A percentile compares a stretch with the other conserved stretches of the same genome.
These are phyloP conservation scores for Anarhynchus alexandrinus DNA, from an alignment of 2,113 vertebrate species.

Conservation along the genomic window DNA sequence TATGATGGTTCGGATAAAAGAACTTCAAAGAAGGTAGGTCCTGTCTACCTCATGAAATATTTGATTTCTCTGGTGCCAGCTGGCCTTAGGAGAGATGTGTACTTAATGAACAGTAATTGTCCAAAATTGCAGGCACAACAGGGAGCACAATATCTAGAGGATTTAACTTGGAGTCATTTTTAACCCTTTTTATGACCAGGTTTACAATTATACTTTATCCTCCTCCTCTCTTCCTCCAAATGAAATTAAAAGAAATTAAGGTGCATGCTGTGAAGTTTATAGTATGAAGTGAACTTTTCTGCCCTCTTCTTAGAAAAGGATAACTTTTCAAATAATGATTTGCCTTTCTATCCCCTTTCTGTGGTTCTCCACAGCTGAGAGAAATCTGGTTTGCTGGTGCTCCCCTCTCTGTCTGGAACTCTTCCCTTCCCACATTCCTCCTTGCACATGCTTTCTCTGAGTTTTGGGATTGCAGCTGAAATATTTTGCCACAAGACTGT, in stretches of 20 bases:
- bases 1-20: conserved; percentile 75
- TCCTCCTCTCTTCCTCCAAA: neutral
- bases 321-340: neutral
- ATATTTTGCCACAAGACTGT: conserved; percentile 6
- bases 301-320: neutral
- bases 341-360: neutral
- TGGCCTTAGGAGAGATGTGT: conserved; percentile 40
- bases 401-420: neutral
- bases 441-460: neutral
- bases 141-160: conserved; percentile 41
- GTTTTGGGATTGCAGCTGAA: neutral
- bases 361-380: neutral
- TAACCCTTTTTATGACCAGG: conserved; percentile 32
- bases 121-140: conserved; percentile 44
- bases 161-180: conserved; percentile 42
- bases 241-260: neutral
- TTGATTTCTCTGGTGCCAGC: conserved; percentile 25
- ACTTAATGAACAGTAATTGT: conserved; percentile 56
- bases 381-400: neutral
- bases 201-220: neutral
- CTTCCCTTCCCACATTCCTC: neutral
- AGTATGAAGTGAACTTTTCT: neutral
- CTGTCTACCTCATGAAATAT: neutral
- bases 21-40: conserved; percentile 72
- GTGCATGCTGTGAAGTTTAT: neutral